Percentiles rank a stretch among this genome's conserved stretches.
Evolutionary conservation across 2,888 invertebrate genomes (phyloP).

Genomic region (Erynnis tages): DNA sequence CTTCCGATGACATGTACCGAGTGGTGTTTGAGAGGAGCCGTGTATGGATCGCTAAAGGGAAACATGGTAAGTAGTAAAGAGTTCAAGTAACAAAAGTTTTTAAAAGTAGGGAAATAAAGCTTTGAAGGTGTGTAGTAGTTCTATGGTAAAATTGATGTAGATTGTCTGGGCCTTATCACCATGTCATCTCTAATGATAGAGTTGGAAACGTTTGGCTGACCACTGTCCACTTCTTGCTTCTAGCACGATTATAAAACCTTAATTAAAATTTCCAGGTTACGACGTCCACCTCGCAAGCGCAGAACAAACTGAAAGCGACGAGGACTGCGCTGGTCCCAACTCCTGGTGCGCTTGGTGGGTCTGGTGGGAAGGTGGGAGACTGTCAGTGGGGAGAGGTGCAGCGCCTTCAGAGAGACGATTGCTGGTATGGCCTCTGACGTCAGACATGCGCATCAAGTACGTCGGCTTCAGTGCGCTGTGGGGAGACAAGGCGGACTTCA

Average conservation of each 20-base stretch:
- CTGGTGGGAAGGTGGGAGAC: conserved; percentile 83
- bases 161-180: no score
- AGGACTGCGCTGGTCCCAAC: conserved; percentile 65
- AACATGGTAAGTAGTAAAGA: conserved; percentile 74
- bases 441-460: conserved; percentile 81
- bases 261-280: conserved; percentile 68
- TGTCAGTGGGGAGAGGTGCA: conserved; percentile 82
- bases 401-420: conserved; percentile 78
- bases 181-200: no score
- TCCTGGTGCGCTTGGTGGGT: conserved; percentile 85
- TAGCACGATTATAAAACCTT: no score
- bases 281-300: conserved; percentile 83
- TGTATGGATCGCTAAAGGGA: conserved; percentile 84
- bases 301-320: conserved; percentile 80
- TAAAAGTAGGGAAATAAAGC: no score
- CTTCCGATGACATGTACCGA: conserved; percentile 83
- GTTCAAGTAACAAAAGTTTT: no score
- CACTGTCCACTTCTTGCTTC: no score
- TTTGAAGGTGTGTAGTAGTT: no score
- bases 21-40: conserved; percentile 83
- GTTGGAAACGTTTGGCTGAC: no score
- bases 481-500: conserved; percentile 84
- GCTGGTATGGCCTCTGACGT: conserved; percentile 82
- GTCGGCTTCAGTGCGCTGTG: conserved; percentile 84
- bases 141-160: no score